A percentile compares a stretch with the other conserved stretches of the same genome.
These are phyloP conservation scores for Torymus texanus DNA, from an alignment of 2,888 invertebrate genomes.

Conservation along the genomic window DNA sequence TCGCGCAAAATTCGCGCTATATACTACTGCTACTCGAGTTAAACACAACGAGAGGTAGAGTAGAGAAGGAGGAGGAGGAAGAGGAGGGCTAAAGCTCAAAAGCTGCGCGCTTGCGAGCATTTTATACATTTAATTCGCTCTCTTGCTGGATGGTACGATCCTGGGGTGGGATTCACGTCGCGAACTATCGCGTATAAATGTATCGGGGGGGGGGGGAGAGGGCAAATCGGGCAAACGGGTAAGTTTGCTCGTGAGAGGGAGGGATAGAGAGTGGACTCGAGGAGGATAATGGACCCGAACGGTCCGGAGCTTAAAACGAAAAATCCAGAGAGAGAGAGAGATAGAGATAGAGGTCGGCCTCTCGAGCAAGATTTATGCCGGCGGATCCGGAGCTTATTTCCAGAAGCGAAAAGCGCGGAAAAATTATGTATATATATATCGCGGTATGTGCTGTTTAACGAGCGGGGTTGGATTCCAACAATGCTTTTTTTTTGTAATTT, in stretches of 20 bases:
- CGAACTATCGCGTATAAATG: constrained; percentile 64
- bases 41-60: constrained; percentile 58
- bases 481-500: too few relatives aligned
- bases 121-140: constrained; percentile 70
- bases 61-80: too few relatives aligned
- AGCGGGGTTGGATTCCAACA: too few relatives aligned
- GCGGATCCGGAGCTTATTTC: constrained; percentile 35
- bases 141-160: constrained; percentile 62
- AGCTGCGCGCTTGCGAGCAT: constrained; percentile 58
- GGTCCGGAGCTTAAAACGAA: constrained; percentile 48
- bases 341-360: neutral
- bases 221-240: constrained; percentile 29
- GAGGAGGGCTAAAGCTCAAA: constrained; percentile 56
- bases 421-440: constrained; percentile 31
- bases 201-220: constrained; percentile 27
- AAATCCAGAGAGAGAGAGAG: constrained; percentile 26
- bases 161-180: constrained; percentile 66
- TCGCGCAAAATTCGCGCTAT: constrained; percentile 53
- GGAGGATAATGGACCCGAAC: constrained; percentile 49
- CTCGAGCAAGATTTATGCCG: constrained; percentile 34
- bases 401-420: neutral
- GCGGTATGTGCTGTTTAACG: neutral
- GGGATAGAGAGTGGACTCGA: constrained; percentile 44
- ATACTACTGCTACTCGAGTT: constrained; percentile 60
- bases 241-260: constrained; percentile 25